Base-by-base conservation (phyloP, 2,113 vertebrate genomes). In the Scomber scombrus region DNA sequence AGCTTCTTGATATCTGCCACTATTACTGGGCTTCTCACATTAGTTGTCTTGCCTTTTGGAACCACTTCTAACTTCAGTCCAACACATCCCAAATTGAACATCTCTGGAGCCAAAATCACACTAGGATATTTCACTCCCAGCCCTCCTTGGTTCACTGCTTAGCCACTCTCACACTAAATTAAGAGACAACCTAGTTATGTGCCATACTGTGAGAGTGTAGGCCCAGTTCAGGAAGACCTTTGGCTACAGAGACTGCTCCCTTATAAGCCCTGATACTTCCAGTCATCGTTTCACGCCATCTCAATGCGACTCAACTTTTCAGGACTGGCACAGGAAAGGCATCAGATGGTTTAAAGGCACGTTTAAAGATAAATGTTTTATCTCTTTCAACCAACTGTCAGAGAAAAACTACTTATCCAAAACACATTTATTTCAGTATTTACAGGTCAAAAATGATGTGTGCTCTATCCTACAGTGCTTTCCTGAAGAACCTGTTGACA, bases 311-410 rank as follows among this genome's bases (percentile, higher is more conserved):
- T 60, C 13, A 15, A 57, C 1, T 57, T 57, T 57, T 57, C 23
- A 29, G 55, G 14, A 12, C 14, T 29, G 55, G 57, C 57, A 60
- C 9, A 18, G 3, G 2, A 60, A 34, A 18, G 56, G 29, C 29
- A 60, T 56, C 54, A 15, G 13, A 13, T 8, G 6, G 10, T 60
- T 34, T 18, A 18, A 11, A 18, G 56, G 18, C 4, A 19, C 23
- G 52, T 23, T 55, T 3, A 18, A 55, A 23, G 19, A 55, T 50
- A 4, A 34, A 46, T 85, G 29, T 70, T 50, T 14, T 63, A 19
- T 3, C 34, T 40, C 34, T 40, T 40, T 40, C 34, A 40, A 40
- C 34, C 34, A 40, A 40, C 34, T 40, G 34, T 40, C 34, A 40
- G 34, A 40, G 34, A 40, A 40, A 40, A 9, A 40, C 6, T 6